Conservation (phyloP, 2,888 invertebrate genomes). For the Amblyjoppa proteus region DNA sequence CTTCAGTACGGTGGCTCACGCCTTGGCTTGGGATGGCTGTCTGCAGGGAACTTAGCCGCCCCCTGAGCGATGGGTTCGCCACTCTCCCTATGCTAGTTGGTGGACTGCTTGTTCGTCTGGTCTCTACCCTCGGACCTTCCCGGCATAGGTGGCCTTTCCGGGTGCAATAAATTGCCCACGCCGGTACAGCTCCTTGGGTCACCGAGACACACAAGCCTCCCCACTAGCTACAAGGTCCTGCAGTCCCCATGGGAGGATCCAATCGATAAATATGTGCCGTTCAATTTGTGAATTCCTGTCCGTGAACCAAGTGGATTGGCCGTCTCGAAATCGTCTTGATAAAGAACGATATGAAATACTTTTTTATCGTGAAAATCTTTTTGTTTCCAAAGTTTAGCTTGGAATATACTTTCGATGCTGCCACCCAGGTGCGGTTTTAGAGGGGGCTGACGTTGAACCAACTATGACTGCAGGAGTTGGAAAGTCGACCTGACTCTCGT, state of each 20-base stretch:
- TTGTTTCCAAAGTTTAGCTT: conserved; percentile 32
- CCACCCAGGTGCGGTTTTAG: not conserved
- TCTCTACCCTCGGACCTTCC: conserved; percentile 11
- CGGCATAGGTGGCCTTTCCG: conserved; percentile 17
- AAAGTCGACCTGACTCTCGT: too few relatives aligned
- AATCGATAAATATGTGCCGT: conserved; percentile 29
- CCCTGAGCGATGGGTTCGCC: conserved; percentile 12
- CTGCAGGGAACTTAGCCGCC: not conserved
- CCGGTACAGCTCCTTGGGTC: conserved; percentile 13
- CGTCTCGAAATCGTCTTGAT: conserved; percentile 57
- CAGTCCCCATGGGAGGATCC: conserved; percentile 12
- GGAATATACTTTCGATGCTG: conserved; percentile 33
- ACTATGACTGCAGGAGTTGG: too few relatives aligned
- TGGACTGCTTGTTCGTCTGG: conserved; percentile 24
- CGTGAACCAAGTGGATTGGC: conserved; percentile 48
- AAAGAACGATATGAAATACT: conserved; percentile 23
- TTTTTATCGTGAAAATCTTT: conserved; percentile 6
- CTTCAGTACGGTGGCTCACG: conserved; percentile 34
- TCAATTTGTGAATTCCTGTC: conserved; percentile 43
- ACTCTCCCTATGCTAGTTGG: conserved; percentile 13
- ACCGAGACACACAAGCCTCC: conserved; percentile 12
- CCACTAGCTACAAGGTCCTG: conserved; percentile 23
- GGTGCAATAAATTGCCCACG: not conserved
- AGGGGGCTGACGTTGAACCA: too few relatives aligned
- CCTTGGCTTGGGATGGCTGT: conserved; percentile 28